Base-by-base conservation (phyloP, 2,888 invertebrate species). In the Pyrrhosoma nymphula region DNA sequence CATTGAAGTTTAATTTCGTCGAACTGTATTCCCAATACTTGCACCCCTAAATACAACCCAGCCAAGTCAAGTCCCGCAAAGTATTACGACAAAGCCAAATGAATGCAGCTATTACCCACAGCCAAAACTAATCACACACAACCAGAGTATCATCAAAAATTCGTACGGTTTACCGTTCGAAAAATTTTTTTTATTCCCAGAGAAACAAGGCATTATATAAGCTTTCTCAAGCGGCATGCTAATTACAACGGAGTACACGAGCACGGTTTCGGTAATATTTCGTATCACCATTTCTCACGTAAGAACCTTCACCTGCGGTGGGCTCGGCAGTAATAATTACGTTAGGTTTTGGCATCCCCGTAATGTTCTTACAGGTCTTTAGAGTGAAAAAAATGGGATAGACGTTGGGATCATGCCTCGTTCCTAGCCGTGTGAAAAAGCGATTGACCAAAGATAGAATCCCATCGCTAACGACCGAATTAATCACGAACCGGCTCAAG, bases 371-470 rank as follows among this genome's bases (percentile, higher is more conserved):
- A 14, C 82, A 82, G 82, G 82, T 82, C 82, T 82, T 82, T 35
- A 35, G 16, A 82, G 30, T 3, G 82, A 16, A 69, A 35, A 82
- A 82, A 10, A 14, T 18, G 30, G 16, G 18, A 30, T 16, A 14
- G 6, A 35, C 82, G 82, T 1, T 35, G 35, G 30, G 35, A 30
- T 3, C 30, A 35, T 35, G 35, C 2, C 35, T 82, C 82, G 82
- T 82, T 82, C 26, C 30, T 35, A 82, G 35, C 82, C 30, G 30
- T 35, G 82, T 82, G 82, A 35, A 35, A 82, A 82, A 82, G 35
- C 82, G 82, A 82, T 18, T 82, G 82, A 82, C 82, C 82, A 35
- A 30, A 82, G 82, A 82, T 35, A 26, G 30, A 82, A 82, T 82
- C 8, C 35, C 35, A 82, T 35, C 35, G 30, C 82, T 82, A 82